Base-by-base conservation (phyloP, 2,113 vertebrate genomes). In the Cercocebus atys region DNA sequence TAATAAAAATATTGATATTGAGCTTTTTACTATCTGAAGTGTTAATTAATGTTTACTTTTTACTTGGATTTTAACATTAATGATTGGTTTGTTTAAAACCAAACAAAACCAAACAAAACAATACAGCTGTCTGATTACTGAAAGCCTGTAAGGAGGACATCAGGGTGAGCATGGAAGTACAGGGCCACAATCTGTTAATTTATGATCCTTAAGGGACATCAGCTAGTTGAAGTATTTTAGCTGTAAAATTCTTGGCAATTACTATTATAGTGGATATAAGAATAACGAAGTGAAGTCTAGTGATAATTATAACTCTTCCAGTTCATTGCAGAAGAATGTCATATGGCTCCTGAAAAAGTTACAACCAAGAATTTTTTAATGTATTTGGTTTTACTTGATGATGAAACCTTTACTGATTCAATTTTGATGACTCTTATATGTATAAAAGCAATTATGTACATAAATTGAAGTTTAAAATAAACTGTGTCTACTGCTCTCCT, bases 21-120 rank as follows among this genome's bases (percentile, higher is more conserved):
- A 61, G 3, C 30, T 68, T 87, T 90, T 45, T 68, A 64, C 17
- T 83, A 30, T 64, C 81, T 79, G 88, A 68, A 64, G 22, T 92
- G 7, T 57, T 95, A 87, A 88, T 91, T 88, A 81, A 61, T 95
- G 47, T 47, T 90, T 90, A 40, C 43, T 83, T 96, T 96, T 90
- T 73, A 68, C 47, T 68, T 75, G 73, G 17, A 82, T 47, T 85
- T 85, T 43, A 80, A 75, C n/a, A 89, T 95, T 93, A 95, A 75
- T 88, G 85, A 64, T 85, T 93, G 40, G 0, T 59, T 79, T 92
- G 18, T 57, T 84, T 47, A 68, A 87, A 92, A 78, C 18, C 88
- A 90, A 86, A 55, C 47, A 75, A 91, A 88, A 66, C 4, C 32
- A 85, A 64, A 64, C 11, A 40, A 75, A 79, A 84, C n/a, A 85